Evolutionary conservation across 2,888 invertebrate species (phyloP).

Genomic region (Aphidoletes aphidimyza): DNA sequence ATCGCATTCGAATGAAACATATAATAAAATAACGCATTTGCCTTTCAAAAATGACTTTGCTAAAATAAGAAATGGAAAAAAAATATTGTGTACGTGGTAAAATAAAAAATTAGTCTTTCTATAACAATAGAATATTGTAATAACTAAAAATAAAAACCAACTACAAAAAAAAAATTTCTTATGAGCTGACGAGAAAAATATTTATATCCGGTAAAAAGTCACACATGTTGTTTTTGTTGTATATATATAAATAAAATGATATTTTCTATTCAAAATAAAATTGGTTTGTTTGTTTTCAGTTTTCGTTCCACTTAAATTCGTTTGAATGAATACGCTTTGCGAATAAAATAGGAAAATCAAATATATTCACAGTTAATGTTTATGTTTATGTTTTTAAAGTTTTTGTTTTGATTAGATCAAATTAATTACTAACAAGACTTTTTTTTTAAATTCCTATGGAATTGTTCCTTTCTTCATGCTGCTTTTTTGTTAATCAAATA

Average conservation of each 20-base stretch:
- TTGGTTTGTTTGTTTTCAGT: too few species aligned
- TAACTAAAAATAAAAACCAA: background rate
- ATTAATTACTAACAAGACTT: background rate
- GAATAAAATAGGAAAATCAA: background rate
- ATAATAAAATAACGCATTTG: background rate
- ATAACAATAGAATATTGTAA: constrained; percentile 12
- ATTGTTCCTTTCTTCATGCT: background rate
- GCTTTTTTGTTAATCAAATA: background rate
- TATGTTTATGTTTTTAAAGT: background rate
- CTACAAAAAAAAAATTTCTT: constrained; percentile 25
- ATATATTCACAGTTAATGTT: constrained; percentile 23
- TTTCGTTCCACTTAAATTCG: constrained; percentile 35
- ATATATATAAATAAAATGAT: constrained; percentile 43
- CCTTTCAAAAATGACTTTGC: background rate
- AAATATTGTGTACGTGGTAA: background rate
- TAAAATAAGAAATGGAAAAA: background rate
- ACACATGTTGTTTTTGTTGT: constrained; percentile 13
- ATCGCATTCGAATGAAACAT: background rate
- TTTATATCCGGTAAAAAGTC: constrained; percentile 13
- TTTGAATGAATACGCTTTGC: background rate
- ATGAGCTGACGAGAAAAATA: background rate
- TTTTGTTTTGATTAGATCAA: constrained; percentile 8
- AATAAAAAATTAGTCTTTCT: constrained; percentile 3
- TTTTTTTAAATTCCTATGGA: background rate
- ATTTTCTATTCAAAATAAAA: constrained; percentile 20